These are phyloP conservation scores for Todus mexicanus DNA, from an alignment of 2,797 vertebrate genomes.

Conservation along the genomic window DNA sequence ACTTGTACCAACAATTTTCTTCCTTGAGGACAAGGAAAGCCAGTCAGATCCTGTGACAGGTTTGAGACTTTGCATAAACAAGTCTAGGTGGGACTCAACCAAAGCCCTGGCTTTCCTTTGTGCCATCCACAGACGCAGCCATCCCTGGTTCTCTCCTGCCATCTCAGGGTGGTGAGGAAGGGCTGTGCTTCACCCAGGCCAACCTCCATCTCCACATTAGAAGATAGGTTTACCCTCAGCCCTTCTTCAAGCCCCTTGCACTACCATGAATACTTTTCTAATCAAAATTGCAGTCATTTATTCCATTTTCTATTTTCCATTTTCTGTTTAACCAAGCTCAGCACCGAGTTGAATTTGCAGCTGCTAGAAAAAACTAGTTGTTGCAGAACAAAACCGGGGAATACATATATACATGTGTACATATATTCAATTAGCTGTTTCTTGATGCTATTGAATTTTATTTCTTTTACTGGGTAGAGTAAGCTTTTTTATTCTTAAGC, in stretches of 20 bases:
- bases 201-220: neutral
- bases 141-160: neutral
- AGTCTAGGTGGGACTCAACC: neutral
- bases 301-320: neutral
- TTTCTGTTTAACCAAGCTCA: neutral
- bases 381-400: neutral
- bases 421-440: neutral
- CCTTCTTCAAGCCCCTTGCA: neutral
- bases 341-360: neutral
- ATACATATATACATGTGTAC: neutral
- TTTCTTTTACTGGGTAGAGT: neutral
- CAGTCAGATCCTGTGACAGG: neutral
- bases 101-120: neutral
- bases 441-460: neutral
- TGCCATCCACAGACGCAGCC: neutral
- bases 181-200: neutral
- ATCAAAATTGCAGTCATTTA: neutral
- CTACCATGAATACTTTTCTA: neutral
- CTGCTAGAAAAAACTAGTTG: neutral
- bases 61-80: neutral
- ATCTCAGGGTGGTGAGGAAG: neutral
- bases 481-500: neutral
- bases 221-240: neutral
- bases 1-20: neutral
- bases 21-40: neutral